These are phyloP conservation scores for Tryphoninae sp. DNA, from an alignment of 2,888 invertebrate genomes.

Conservation along the genomic window DNA sequence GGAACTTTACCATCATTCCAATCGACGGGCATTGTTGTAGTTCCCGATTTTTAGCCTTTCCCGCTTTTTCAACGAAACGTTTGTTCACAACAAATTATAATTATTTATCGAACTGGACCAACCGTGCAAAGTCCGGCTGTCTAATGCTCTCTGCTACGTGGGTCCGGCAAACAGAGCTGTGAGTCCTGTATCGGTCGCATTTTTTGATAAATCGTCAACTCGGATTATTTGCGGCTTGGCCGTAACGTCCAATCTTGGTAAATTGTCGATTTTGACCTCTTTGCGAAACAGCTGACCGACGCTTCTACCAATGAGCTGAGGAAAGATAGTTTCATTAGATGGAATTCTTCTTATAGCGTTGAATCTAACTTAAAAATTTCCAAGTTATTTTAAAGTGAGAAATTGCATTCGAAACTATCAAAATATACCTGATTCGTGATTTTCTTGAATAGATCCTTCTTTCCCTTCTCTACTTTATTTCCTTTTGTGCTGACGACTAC, in stretches of 20 bases:
- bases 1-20: not conserved
- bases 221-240: slow-evolving; percentile 75
- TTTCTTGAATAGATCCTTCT: slow-evolving; percentile 95
- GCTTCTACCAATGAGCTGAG: slow-evolving; percentile 90
- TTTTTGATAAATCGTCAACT: slow-evolving; percentile 78
- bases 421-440: slow-evolving; percentile 88
- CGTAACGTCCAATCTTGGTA: slow-evolving; percentile 87
- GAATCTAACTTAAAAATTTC: not conserved
- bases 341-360: not conserved
- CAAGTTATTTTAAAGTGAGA: not conserved
- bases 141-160: slow-evolving; percentile 77
- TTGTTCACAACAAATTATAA: slow-evolving; percentile 72
- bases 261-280: slow-evolving; percentile 92
- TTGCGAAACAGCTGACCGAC: slow-evolving; percentile 94
- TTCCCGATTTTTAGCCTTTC: not conserved
- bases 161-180: slow-evolving; percentile 78
- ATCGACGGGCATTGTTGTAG: not conserved
- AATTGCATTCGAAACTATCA: not conserved
- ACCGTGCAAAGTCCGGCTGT: slow-evolving; percentile 68
- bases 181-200: slow-evolving; percentile 75
- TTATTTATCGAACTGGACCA: slow-evolving; percentile 74
- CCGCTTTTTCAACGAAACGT: slow-evolving; percentile 7
- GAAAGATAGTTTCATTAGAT: slow-evolving; percentile 65
- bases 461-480: slow-evolving; percentile 93
- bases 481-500: slow-evolving; percentile 86